These are phyloP conservation scores for Lontra canadensis DNA, from an alignment of 2,113 vertebrate species.

Conservation along the genomic window DNA sequence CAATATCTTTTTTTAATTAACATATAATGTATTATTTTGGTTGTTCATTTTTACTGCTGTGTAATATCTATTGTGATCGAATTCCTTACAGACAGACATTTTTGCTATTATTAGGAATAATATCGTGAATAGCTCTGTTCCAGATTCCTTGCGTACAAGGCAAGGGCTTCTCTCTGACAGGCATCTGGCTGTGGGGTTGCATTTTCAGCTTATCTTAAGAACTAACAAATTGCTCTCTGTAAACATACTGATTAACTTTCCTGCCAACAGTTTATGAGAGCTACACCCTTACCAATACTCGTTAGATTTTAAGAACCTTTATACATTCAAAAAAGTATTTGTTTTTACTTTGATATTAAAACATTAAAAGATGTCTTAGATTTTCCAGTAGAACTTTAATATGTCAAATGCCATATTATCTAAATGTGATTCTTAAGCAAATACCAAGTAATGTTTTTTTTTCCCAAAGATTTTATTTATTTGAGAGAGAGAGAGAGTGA, in stretches of 20 bases:
- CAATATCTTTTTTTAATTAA: too few species aligned
- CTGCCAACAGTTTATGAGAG: background rate
- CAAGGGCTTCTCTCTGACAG: background rate
- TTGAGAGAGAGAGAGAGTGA: too few species aligned
- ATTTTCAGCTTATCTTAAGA: background rate
- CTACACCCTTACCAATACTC: background rate
- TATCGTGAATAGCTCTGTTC: background rate
- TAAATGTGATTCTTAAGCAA: background rate
- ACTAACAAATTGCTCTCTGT: background rate
- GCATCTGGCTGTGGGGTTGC: background rate
- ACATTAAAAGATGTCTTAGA: background rate
- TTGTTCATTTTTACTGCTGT: background rate
- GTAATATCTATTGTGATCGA: background rate
- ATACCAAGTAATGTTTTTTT: background rate
- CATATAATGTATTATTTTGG: background rate
- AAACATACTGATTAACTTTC: background rate
- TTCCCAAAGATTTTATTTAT: background rate
- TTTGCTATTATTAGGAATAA: background rate
- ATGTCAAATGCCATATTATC: background rate
- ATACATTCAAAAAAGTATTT: background rate
- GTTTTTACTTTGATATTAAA: background rate
- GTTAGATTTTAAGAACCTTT: background rate
- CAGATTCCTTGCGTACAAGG: background rate
- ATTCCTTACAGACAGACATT: background rate
- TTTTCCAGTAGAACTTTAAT: background rate